phyloP scores from a whole-genome alignment of 2,113 vertebrate genomes.

The Peromyscus leucopus region DNA sequence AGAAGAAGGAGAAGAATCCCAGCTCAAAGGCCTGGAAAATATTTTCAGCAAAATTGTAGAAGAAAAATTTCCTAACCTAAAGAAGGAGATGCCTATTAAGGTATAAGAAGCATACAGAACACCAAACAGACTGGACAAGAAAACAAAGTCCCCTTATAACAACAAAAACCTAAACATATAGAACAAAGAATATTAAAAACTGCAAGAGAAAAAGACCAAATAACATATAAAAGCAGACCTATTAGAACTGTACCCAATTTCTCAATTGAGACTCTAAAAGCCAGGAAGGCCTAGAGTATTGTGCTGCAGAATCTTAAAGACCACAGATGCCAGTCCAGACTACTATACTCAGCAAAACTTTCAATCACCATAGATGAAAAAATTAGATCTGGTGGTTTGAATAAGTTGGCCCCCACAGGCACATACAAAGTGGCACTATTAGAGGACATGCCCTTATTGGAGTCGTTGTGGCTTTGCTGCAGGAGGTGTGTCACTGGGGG shows the following conservation, averaged over 20 bases:
- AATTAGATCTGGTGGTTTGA: background rate
- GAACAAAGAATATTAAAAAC: background rate
- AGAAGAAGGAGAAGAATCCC: too few species aligned
- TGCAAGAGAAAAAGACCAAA: background rate
- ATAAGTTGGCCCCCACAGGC: background rate
- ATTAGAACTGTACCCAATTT: background rate
- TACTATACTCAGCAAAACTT: background rate
- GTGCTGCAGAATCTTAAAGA: background rate
- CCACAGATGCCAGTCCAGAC: background rate
- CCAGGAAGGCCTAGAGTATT: background rate
- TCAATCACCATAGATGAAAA: background rate
- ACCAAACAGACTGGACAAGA: too few species aligned
- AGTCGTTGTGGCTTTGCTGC: background rate
- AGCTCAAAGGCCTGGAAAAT: too few species aligned
- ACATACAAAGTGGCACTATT: background rate
- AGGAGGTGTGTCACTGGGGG: background rate
- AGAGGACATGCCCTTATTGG: background rate
- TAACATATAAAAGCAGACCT: background rate
- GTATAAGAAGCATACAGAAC: too few species aligned
- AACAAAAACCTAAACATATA: background rate
- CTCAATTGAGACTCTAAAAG: background rate
- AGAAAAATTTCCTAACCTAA: too few species aligned
- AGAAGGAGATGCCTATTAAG: too few species aligned
- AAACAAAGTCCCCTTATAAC: too few species aligned
- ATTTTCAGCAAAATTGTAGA: too few species aligned